Evolutionary conservation across 2,888 invertebrate species (phyloP).

Genomic region (Dryomyza anilis): DNA sequence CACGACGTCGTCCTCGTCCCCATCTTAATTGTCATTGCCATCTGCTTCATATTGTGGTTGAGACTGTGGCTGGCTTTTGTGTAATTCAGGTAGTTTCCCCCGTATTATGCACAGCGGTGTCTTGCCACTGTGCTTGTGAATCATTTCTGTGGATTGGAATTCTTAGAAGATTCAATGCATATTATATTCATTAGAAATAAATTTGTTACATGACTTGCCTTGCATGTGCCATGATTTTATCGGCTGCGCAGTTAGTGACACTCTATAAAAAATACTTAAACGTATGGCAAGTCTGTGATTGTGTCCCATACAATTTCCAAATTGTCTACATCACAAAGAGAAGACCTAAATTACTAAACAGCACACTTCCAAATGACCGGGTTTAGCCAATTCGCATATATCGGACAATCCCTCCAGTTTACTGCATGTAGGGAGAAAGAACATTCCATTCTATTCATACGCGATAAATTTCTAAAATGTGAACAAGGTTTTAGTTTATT

Average conservation of each 20-base stretch:
- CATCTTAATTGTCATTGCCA: slow-evolving; percentile 6
- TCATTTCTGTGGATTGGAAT: slow-evolving; percentile 7
- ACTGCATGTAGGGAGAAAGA: too few relatives aligned
- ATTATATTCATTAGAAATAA: slow-evolving; percentile 21
- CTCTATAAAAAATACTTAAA: neutral
- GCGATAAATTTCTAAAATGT: too few relatives aligned
- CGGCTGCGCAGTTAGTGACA: neutral
- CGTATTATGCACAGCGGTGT: slow-evolving; percentile 21
- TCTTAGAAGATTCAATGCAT: slow-evolving; percentile 13
- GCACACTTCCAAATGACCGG: too few relatives aligned
- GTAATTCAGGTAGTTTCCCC: slow-evolving; percentile 26
- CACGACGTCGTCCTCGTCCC: neutral
- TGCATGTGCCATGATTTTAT: slow-evolving; percentile 7
- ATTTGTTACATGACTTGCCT: slow-evolving; percentile 22
- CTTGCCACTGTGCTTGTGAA: neutral
- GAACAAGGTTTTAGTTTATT: too few relatives aligned
- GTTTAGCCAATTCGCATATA: too few relatives aligned
- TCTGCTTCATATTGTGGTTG: too few relatives aligned
- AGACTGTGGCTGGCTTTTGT: slow-evolving; percentile 11
- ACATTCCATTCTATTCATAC: too few relatives aligned
- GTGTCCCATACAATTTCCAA: too few relatives aligned
- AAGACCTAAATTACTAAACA: too few relatives aligned
- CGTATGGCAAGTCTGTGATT: too few relatives aligned
- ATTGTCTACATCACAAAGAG: too few relatives aligned
- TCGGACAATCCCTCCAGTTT: too few relatives aligned